Base-by-base conservation (phyloP, 1,140 invertebrate species). In the Thrips palmi region DNA sequence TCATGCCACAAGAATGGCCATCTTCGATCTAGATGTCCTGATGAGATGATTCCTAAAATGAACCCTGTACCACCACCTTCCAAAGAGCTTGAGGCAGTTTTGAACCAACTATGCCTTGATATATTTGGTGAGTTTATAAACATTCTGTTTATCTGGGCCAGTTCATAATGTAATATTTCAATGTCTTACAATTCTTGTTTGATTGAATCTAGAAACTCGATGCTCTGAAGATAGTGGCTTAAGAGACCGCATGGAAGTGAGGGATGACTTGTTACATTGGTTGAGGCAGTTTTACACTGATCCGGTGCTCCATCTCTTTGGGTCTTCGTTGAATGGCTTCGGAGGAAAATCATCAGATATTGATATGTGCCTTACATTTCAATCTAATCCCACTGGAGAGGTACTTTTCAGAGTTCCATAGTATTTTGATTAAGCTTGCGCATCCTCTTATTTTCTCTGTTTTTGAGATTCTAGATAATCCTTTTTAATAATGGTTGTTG, bases 291-390 rank as follows among this genome's bases (percentile, higher is more conserved):
- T 42, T 2, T 58, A 49, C 45, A 45, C 50, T 50, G 57, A 60
- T 44, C 61, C 63, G 7, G 45, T 52, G 10, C 46, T 74, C 1
- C 41, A 52, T 19, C 45, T 71, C 34, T 74, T 73, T 62, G 71
- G 71, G 2, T 74, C 71, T 2, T 69, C 67, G 0, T 56, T 55
- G 40, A 74, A 74, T 61, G 71, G 71, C 4, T 74, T 74, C 59
- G 70, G 69, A 2, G 63, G 70, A 44, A 49, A 50, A 22, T 49
- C 57, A 8, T 71, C 68, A 47, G 71, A 74, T 52, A 51, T 74
- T 19, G 71, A 74, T 48, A 63, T 74, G 25, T 74, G 68, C 48
- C 47, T 74, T 34, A 69, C 65, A 5, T 67, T 73, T 48, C 47
- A 49, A 18, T 49, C 54, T 33, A 51, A 55, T 39, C 38, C 48